These are phyloP conservation scores for Nemurella pictetii DNA, from an alignment of 2,888 invertebrate genomes.

Conservation along the genomic window DNA sequence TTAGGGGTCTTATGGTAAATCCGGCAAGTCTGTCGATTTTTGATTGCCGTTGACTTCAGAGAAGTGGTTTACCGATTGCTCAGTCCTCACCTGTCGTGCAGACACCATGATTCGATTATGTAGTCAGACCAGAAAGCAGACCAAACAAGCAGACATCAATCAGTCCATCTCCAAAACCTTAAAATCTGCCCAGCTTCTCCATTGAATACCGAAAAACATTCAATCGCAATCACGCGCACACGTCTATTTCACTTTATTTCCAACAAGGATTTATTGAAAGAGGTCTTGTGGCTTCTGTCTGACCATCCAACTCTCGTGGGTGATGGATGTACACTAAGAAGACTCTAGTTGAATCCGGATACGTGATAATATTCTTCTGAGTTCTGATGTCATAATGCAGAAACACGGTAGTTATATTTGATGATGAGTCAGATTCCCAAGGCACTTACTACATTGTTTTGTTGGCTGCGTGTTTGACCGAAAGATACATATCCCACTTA, in stretches of 20 bases:
- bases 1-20: no score
- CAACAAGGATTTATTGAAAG: neutral
- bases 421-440: slow-evolving; percentile 30
- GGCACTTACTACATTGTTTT: neutral
- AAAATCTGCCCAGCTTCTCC: neutral
- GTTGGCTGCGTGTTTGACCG: neutral
- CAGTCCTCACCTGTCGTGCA: neutral
- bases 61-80: neutral
- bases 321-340: neutral
- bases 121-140: neutral
- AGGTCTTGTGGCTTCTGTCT: neutral
- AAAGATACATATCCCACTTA: neutral
- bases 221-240: neutral
- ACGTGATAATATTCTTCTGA: neutral
- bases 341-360: neutral
- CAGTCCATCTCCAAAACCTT: neutral
- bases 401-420: slow-evolving; percentile 29
- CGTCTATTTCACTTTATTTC: neutral
- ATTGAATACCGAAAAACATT: no score
- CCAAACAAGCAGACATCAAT: neutral
- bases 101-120: neutral
- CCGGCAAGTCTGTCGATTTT: no score
- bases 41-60: neutral
- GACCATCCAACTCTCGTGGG: neutral
- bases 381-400: slow-evolving; percentile 13